Percentiles rank a stretch among this genome's conserved stretches.
Evolutionary conservation across 2,797 vertebrate species (phyloP).

Genomic region (Knipowitschia caucasica): DNA sequence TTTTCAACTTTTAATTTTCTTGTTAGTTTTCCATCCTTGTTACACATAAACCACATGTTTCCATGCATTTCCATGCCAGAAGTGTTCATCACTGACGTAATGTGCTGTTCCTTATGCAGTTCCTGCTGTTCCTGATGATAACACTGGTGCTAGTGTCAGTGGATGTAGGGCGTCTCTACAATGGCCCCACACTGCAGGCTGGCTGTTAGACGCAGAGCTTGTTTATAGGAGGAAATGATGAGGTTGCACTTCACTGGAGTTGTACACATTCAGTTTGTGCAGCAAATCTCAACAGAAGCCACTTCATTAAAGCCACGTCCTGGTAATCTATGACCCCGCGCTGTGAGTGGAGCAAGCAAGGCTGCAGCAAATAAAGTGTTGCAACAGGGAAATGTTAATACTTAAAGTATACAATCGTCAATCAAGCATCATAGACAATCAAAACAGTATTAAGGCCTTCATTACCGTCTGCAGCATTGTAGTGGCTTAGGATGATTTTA

Average conservation of each 20-base stretch:
- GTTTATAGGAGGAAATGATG: conserved; percentile 44
- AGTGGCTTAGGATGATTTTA: too few species aligned
- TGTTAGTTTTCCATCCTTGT: background rate
- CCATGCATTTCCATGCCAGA: conserved; percentile 1
- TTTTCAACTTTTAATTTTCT: background rate
- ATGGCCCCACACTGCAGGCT: conserved; percentile 1
- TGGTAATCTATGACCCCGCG: conserved; percentile 17
- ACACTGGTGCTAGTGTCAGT: conserved; percentile 4
- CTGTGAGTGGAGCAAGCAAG: conserved; percentile 4
- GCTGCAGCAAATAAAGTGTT: background rate
- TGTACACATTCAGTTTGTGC: conserved; percentile 31
- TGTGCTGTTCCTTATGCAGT: conserved; percentile 1
- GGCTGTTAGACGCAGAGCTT: conserved; percentile 17
- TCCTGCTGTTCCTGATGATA: background rate
- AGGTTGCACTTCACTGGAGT: conserved; percentile 37
- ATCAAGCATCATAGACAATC: too few species aligned
- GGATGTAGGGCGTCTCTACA: background rate
- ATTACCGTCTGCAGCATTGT: too few species aligned
- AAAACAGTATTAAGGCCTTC: too few species aligned
- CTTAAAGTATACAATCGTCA: too few species aligned
- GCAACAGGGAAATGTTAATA: background rate
- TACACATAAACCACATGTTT: background rate
- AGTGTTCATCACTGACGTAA: conserved; percentile 8
- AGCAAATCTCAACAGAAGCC: conserved; percentile 37
- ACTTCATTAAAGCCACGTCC: conserved; percentile 36